Evolutionary conservation across 2,888 invertebrate species (phyloP).

Genomic region (Hetaerina titia): DNA sequence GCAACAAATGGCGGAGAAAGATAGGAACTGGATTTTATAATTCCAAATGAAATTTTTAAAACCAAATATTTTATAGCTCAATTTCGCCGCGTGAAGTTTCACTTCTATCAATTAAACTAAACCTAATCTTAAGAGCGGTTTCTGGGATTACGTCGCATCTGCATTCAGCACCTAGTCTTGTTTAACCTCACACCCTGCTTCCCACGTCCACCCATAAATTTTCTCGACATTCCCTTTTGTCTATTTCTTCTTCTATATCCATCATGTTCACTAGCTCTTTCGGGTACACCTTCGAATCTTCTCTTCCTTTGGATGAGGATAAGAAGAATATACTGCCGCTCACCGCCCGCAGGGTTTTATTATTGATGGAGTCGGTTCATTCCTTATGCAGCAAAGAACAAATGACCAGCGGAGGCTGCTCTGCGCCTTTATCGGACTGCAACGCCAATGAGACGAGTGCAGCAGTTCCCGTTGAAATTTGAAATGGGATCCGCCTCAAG

Average conservation of each 20-base stretch:
- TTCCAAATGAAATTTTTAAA: no score
- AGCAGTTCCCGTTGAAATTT: neutral
- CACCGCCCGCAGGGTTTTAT: constrained; percentile 2
- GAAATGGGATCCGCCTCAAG: neutral
- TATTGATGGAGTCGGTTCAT: constrained; percentile 11
- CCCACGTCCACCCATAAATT: neutral
- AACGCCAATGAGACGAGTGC: neutral
- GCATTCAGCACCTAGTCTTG: neutral
- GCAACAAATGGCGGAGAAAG: no score
- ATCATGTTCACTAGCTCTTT: neutral
- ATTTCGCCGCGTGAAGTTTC: no score
- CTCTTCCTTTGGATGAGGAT: neutral
- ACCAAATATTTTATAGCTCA: no score
- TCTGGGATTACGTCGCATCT: neutral
- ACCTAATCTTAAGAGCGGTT: no score
- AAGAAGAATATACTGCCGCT: neutral
- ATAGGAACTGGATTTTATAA: no score
- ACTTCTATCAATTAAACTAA: no score
- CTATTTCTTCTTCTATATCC: neutral
- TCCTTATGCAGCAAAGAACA: neutral
- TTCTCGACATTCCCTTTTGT: neutral
- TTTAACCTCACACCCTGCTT: neutral
- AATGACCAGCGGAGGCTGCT: neutral
- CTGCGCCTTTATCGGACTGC: neutral
- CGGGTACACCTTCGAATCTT: neutral